These are phyloP conservation scores for Actenoides lindsayi DNA, from an alignment of 2,113 vertebrate genomes.

Conservation along the genomic window DNA sequence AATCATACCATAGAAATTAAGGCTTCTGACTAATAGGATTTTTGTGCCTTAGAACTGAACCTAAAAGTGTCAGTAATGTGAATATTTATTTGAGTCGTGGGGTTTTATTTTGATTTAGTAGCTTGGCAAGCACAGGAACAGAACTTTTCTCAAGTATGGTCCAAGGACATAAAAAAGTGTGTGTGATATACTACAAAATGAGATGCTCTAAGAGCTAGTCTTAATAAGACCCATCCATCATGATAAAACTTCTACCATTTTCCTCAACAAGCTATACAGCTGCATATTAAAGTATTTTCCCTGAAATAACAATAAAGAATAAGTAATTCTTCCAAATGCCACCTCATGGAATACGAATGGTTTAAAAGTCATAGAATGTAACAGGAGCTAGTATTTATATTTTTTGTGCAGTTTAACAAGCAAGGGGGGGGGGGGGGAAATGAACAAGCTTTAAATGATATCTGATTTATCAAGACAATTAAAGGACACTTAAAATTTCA, in stretches of 20 bases:
- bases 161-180: not conserved
- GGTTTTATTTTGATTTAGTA: not conserved
- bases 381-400: not conserved
- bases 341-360: not conserved
- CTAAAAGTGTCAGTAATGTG: not conserved
- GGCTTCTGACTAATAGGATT: not conserved
- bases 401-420: not conserved
- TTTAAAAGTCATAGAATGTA: not conserved
- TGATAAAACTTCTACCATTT: not conserved
- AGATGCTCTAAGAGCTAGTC: not conserved
- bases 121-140: not conserved
- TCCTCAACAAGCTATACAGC: not conserved
- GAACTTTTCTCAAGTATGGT: not conserved
- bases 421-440: no score
- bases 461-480: not conserved
- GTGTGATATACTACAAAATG: not conserved
- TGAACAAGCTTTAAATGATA: not conserved
- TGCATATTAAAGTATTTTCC: not conserved
- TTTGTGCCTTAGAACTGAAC: not conserved
- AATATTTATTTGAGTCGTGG: not conserved
- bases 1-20: not conserved
- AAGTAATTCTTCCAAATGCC: not conserved
- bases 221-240: not conserved
- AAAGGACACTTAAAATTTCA: not conserved
- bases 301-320: not conserved